Percentiles rank a stretch among this genome's conserved stretches.
phyloP scores from a whole-genome alignment of 2,888 invertebrate genomes.

The Cyrtodaria siliqua region DNA sequence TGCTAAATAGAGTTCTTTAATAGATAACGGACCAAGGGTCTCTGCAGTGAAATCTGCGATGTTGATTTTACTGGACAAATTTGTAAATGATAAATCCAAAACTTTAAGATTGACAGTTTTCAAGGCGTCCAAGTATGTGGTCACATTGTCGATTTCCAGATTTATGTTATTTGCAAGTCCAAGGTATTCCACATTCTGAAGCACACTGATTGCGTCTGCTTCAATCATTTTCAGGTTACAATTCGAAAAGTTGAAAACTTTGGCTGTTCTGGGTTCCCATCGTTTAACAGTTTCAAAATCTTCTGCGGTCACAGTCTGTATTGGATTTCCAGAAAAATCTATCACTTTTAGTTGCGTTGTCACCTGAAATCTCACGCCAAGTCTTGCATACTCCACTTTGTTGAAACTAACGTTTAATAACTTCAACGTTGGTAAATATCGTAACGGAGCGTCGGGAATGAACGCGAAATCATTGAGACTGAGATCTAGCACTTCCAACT shows the following conservation, averaged over 20 bases:
- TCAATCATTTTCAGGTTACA: slow-evolving; percentile 73
- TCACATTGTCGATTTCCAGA: slow-evolving; percentile 62
- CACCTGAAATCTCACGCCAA: slow-evolving; percentile 75
- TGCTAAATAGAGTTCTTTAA: slow-evolving; percentile 60
- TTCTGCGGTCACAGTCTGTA: slow-evolving; percentile 60
- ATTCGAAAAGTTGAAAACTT: slow-evolving; percentile 73
- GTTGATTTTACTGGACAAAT: slow-evolving; percentile 52
- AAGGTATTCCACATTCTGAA: slow-evolving; percentile 65
- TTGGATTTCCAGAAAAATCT: slow-evolving; percentile 75
- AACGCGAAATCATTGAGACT: slow-evolving; percentile 70
- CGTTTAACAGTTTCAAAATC: slow-evolving; percentile 68
- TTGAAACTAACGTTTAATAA: slow-evolving; percentile 78
- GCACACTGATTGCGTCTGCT: slow-evolving; percentile 60
- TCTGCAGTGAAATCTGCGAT: slow-evolving; percentile 33
- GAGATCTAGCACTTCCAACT: slow-evolving; percentile 74
- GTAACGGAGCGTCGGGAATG: slow-evolving; percentile 70
- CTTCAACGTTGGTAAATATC: slow-evolving; percentile 66
- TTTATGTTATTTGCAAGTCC: slow-evolving; percentile 70
- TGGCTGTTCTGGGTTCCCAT: slow-evolving; percentile 70
- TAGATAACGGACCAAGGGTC: slow-evolving; percentile 48
- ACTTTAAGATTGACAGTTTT: slow-evolving; percentile 59
- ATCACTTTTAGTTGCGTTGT: slow-evolving; percentile 67
- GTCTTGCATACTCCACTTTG: slow-evolving; percentile 61
- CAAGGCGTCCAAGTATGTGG: slow-evolving; percentile 60
- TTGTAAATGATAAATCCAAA: slow-evolving; percentile 67